phyloP scores from a whole-genome alignment of 2,888 invertebrate species.

The Eilema depressum region DNA sequence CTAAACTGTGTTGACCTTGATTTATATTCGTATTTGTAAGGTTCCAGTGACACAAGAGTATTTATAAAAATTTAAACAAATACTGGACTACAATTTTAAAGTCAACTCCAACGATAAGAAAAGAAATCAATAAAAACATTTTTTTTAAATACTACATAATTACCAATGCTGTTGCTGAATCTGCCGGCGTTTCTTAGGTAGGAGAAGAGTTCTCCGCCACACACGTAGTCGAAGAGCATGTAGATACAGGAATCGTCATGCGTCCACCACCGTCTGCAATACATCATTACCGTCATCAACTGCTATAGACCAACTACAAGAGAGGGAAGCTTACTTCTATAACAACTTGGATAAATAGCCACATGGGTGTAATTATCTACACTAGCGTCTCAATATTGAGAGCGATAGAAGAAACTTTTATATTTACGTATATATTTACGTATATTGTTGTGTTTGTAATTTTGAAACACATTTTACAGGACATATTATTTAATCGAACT shows the following conservation, averaged over 20 bases:
- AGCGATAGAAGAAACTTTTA: no score
- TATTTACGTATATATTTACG: no score
- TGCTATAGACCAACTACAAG: constrained; percentile 9
- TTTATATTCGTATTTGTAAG: no score
- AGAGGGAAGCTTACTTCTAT: constrained; percentile 4
- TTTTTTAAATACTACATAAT: no score
- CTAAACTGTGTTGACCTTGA: no score
- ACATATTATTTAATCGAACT: no score
- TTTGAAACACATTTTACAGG: no score
- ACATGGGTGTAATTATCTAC: background rate
- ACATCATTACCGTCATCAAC: constrained; percentile 33
- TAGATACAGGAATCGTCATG: constrained; percentile 96
- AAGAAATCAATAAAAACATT: background rate
- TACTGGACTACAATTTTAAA: background rate
- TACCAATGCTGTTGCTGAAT: constrained; percentile 94
- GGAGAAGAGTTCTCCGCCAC: constrained; percentile 98
- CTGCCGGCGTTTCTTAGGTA: constrained; percentile 97
- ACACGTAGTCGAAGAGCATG: constrained; percentile 98
- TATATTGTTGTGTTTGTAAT: no score
- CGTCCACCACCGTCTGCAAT: constrained; percentile 94
- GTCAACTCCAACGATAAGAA: background rate
- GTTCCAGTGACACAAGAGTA: no score
- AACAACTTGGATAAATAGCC: background rate
- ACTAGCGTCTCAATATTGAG: no score
- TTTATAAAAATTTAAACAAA: background rate